Evolutionary conservation across 2,797 vertebrate species (phyloP), one percentile per base, ranked within the genome.

Genomic region (Kryptopterus vitreolus): DNA sequence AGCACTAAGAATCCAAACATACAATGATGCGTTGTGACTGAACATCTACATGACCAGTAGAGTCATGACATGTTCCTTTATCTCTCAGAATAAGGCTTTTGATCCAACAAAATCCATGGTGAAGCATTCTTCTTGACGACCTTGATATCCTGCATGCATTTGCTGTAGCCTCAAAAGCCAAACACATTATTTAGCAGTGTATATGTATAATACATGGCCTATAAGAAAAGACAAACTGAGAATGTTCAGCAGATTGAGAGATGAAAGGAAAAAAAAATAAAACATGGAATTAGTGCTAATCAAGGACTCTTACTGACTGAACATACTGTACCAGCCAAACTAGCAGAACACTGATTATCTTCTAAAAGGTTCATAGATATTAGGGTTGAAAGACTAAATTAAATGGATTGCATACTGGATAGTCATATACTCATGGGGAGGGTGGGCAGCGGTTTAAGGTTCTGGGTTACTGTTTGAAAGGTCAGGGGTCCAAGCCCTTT

Each of bases 31-130:
- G 2, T 35, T 35, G 46, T 70, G 68, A 20, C 68, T 31, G 10
- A 16, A 57, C 22, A 73, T 73, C 13, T 73, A 24, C 53, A 72
- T 35, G 31, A 13, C n/a, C 70, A 35, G n/a, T 72, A 57, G 9
- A 35, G 29, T 20, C 50, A n/a, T 57, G 70, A 52, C 26, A 52
- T 9, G 3, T 5, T 7, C 35, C 11, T 35, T 65, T 33, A 35
- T 65, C 33, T 65, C 12, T 43, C 22, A 24, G 11, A 26, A 24
- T 68, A 24, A 70, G 46, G 24, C 48, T 43, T 52, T 71, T 66
- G 63, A 66, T 66, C 38, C 63, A 43, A 66, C 18, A 0, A 55
- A 33, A 35, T n/a, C 31, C 11, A 38, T 72, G 20, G 20, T 72
- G 70, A 55, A 55, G 31, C 35, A 11, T 35, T 55, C 18, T 55